A percentile compares a stretch with the other conserved stretches of the same genome.
phyloP scores from a whole-genome alignment of 30 jellyfish, hydroid and myxozoan genomes.

The Nemopilema nomurai region DNA sequence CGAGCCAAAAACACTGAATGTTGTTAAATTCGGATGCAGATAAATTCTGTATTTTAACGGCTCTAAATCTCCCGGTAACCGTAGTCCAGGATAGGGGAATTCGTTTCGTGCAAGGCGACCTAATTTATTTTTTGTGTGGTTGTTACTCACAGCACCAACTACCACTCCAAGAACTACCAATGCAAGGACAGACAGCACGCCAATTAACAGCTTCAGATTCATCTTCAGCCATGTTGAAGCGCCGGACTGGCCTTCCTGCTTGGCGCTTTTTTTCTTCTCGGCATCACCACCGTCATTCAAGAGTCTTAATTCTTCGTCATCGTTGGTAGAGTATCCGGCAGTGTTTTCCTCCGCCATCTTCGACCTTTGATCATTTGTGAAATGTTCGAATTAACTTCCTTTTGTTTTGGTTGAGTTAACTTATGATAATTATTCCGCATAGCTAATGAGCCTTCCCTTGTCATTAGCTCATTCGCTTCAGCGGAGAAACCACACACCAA shows the following conservation, averaged over 20 bases:
- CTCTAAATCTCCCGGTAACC: constrained; percentile 77
- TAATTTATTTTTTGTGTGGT: constrained; percentile 13
- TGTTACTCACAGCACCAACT: constrained; percentile 84
- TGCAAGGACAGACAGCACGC: constrained; percentile 65
- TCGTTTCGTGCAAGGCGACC: constrained; percentile 56
- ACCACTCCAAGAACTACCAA: constrained; percentile 81
- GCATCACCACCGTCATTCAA: constrained; percentile 56
- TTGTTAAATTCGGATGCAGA: constrained; percentile 94
- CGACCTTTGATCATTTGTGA: constrained; percentile 14
- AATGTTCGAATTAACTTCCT: constrained; percentile 23
- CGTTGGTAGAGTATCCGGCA: constrained; percentile 13
- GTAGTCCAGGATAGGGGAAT: constrained; percentile 59
- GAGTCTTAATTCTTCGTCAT: constrained; percentile 69
- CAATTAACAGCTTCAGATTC: constrained; percentile 69
- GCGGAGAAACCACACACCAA: no score
- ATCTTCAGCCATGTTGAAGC: constrained; percentile 24
- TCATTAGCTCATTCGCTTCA: neutral
- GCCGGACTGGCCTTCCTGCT: constrained; percentile 13
- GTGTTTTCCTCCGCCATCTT: constrained; percentile 27
- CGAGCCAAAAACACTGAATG: constrained; percentile 69
- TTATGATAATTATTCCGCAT: constrained; percentile 22
- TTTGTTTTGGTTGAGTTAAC: constrained; percentile 1
- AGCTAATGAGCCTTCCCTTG: neutral
- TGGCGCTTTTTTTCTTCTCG: constrained; percentile 16
- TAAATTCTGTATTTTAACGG: constrained; percentile 73